Percentiles rank a stretch among this genome's conserved stretches.
phyloP scores from a whole-genome alignment of 2,888 invertebrate genomes.

The Chaetogeoica ovagalla region DNA sequence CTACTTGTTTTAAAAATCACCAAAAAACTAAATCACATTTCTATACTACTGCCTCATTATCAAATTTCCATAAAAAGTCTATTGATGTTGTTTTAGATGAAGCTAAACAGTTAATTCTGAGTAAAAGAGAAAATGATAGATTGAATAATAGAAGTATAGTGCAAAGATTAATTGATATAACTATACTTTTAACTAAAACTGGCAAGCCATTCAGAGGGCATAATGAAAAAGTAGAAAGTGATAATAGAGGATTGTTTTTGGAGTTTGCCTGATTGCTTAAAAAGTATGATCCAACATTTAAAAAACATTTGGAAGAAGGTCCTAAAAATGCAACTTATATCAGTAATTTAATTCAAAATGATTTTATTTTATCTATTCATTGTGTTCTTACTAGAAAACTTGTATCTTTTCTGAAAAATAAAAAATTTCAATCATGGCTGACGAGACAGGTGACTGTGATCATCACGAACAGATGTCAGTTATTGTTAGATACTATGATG shows the following conservation, averaged over 20 bases:
- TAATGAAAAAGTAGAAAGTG: constrained; percentile 15
- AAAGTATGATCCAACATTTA: constrained; percentile 21
- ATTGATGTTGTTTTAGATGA: constrained; percentile 19
- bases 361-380: constrained; percentile 15
- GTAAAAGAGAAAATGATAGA: constrained; percentile 11
- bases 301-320: constrained; percentile 13
- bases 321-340: constrained; percentile 15
- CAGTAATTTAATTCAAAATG: constrained; percentile 19
- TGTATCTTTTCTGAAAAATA: constrained; percentile 20
- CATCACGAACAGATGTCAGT: constrained; percentile 15
- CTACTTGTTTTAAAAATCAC: constrained; percentile 18
- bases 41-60: constrained; percentile 17
- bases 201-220: constrained; percentile 20
- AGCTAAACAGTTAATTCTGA: constrained; percentile 23
- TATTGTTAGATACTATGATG: not conserved
- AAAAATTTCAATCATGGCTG: constrained; percentile 14
- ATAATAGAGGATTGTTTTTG: constrained; percentile 27
- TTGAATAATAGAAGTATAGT: constrained; percentile 26
- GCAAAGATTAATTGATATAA: constrained; percentile 13
- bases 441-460: constrained; percentile 15
- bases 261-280: constrained; percentile 20
- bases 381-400: constrained; percentile 20
- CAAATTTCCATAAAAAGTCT: constrained; percentile 19
- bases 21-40: constrained; percentile 27
- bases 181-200: constrained; percentile 13